Percentiles rank a stretch among this genome's conserved stretches.
Conservation (phyloP, 2,797 vertebrate species). For the Crypturellus tataupa region DNA sequence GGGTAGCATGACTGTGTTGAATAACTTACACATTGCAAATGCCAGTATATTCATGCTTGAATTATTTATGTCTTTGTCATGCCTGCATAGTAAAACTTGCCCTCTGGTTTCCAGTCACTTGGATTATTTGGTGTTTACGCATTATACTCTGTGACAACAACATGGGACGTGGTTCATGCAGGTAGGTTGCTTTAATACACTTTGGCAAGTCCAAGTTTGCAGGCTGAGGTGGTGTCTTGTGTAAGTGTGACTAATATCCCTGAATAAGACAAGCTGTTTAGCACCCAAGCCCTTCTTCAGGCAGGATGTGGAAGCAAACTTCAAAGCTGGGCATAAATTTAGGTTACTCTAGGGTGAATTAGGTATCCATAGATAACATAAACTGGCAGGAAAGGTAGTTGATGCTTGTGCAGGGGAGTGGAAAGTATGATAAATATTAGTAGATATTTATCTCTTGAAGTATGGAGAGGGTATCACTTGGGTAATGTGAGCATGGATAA, state of each 20-base stretch:
- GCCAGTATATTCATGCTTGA: background rate
- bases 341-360: background rate
- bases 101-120: background rate
- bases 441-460: background rate
- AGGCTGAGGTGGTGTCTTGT: rapidly evolving
- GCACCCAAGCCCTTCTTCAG: background rate
- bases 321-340: background rate
- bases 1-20: background rate
- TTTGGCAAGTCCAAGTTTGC: background rate
- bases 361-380: background rate
- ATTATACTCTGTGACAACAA: background rate
- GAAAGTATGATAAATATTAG: background rate
- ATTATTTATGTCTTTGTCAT: background rate
- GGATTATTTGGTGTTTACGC: background rate
- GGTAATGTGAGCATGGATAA: rapidly evolving
- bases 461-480: background rate
- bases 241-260: background rate
- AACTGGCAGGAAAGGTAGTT: background rate
- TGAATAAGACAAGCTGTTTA: background rate
- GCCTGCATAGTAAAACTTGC: background rate
- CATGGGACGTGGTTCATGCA: background rate
- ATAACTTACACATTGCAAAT: background rate
- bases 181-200: rapidly evolving
- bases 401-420: background rate
- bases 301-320: background rate